A percentile compares a stretch with the other conserved stretches of the same genome.
These are phyloP conservation scores for Pachypsylla venusta DNA, from an alignment of 1,140 invertebrate species.

Conservation along the genomic window DNA sequence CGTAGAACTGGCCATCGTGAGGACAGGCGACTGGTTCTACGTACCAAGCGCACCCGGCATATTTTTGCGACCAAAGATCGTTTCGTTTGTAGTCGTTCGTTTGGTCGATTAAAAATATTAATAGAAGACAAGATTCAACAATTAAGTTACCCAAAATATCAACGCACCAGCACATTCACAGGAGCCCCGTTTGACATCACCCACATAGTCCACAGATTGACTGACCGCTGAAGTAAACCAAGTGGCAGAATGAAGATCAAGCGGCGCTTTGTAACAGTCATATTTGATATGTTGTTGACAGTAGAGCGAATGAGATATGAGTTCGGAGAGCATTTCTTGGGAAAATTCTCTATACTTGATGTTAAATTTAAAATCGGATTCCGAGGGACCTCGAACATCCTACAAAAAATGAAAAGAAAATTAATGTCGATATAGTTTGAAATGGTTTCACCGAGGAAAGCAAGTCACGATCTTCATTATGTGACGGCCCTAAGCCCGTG, in stretches of 20 bases:
- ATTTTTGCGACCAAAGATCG: too few relatives aligned
- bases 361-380: slow-evolving; percentile 63
- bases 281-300: slow-evolving; percentile 85
- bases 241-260: slow-evolving; percentile 73
- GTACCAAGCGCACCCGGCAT: too few relatives aligned
- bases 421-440: too few relatives aligned
- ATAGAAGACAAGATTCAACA: too few relatives aligned
- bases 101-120: too few relatives aligned
- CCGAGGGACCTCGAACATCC: slow-evolving; percentile 57
- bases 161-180: slow-evolving; percentile 52
- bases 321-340: slow-evolving; percentile 72
- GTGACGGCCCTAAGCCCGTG: too few relatives aligned
- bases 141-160: too few relatives aligned
- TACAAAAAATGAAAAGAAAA: slow-evolving; percentile 20
- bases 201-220: slow-evolving; percentile 67
- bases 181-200: slow-evolving; percentile 54
- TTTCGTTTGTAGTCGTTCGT: too few relatives aligned
- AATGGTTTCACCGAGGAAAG: neutral
- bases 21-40: too few relatives aligned
- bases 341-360: slow-evolving; percentile 79
- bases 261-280: slow-evolving; percentile 72
- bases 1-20: too few relatives aligned
- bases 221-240: slow-evolving; percentile 73
- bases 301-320: slow-evolving; percentile 74
- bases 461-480: too few relatives aligned